phyloP scores from a whole-genome alignment of 2,797 vertebrate species.

The Pelodytes ibericus region DNA sequence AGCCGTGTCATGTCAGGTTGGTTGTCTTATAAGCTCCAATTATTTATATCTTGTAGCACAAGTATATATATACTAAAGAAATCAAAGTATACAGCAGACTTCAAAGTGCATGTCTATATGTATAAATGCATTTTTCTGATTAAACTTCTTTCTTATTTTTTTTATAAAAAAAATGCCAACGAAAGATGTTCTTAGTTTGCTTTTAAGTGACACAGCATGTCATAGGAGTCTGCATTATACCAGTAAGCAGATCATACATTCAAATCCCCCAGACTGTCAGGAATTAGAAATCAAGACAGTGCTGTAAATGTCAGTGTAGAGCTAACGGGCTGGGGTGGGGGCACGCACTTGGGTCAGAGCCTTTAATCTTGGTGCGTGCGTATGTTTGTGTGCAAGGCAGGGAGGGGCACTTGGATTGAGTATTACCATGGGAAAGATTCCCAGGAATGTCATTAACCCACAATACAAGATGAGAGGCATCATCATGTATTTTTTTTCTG shows the following conservation, averaged over 20 bases:
- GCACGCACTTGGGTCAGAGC: conserved; percentile 36
- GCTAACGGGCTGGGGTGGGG: conserved; percentile 51
- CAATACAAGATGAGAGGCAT: conserved; percentile 53
- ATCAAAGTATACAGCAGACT: too few relatives aligned
- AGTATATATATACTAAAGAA: too few relatives aligned
- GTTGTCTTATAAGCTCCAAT: too few relatives aligned
- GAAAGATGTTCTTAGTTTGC: conserved; percentile 66
- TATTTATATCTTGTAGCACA: too few relatives aligned
- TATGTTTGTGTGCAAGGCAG: conserved; percentile 44
- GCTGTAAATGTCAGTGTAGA: conserved; percentile 46
- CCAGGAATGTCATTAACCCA: conserved; percentile 58
- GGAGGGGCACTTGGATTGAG: conserved; percentile 32
- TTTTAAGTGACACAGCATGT: conserved; percentile 64
- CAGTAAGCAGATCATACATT: conserved; percentile 61
- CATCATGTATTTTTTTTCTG: conserved; percentile 52
- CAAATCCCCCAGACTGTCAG: conserved; percentile 47
- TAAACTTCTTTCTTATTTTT: conserved; percentile 59
- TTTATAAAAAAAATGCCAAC: conserved; percentile 61
- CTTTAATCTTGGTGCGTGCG: conserved; percentile 59
- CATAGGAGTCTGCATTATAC: conserved; percentile 60
- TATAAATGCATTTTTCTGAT: conserved; percentile 59
- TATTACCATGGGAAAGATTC: conserved; percentile 56
- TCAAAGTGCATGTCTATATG: background rate
- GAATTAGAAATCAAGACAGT: conserved; percentile 40
- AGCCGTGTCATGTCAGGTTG: too few relatives aligned